Evolutionary conservation across 2,888 invertebrate species (phyloP), one percentile per base, ranked within the genome.

Genomic region (Pteria penguin): DNA sequence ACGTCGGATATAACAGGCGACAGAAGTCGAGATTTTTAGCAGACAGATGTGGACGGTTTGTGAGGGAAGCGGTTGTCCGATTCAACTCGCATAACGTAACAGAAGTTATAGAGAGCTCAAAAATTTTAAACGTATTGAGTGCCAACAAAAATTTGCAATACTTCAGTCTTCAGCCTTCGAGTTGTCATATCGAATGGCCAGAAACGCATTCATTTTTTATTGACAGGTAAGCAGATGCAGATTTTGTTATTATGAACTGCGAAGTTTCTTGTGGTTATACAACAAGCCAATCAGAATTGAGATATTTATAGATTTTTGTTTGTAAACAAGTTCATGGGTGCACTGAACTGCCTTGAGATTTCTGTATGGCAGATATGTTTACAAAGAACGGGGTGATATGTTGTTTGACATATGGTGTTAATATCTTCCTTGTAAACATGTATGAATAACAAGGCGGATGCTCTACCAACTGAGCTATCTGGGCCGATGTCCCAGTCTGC

Each of bases 191-290:
- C 27, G 88, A 90, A 79, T 89, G 89, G 89, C 95, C 95, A 78
- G 94, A 94, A 87, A 93, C 94, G 86, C 95, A 95, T 91, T 93
- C 93, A 62, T 90, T 80, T 65, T 75, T 80, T 33, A 81, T 84
- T 78, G 82, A 85, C 80, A 86, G 83, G 88, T 87, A 86, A 84
- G 84, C 79, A 79, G 76, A n/a, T 76, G 80, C 78, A 63, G 70
- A 69, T 73, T 72, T 67, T 70, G 69, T 58, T 66, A 62, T 45
- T 73, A 33, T n/a, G 22, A 66, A 54, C 65, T 67, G 73, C 52
- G 67, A 65, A 73, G 73, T 58, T 63, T 27, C n/a, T 45, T n/a
- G n/a, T n/a, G n/a, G n/a, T n/a, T n/a, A n/a, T n/a, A n/a, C n/a
- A n/a, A n/a, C n/a, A 1, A 29, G n/a, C 72, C 72, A 72, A 72